Base-by-base conservation (phyloP, 2,797 vertebrate species). In the Tangara arthus region DNA sequence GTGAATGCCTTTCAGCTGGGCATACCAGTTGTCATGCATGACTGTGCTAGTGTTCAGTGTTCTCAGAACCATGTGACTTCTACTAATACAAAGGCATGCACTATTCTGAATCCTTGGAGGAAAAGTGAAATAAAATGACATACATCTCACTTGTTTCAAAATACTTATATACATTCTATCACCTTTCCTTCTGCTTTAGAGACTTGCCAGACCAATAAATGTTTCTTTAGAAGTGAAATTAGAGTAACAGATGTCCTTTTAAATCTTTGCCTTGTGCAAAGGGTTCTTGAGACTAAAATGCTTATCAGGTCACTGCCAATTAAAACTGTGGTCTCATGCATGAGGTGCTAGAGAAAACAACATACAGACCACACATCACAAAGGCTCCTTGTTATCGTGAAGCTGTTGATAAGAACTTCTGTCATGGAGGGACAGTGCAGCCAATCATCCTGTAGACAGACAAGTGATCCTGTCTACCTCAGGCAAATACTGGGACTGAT, bases 391-490 rank as follows among this genome's bases (percentile, higher is more conserved):
- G 22, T 64, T 65, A 27, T 35, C 10, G 23, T 4, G 1, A 44
- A 65, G 34, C 19, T 80, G 9, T n/a, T 65, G 39, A 17, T 83
- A 28, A 85, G 46, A 75, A 22, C 42, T 75, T 93, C 32, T 28
- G 18, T 28, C 68, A n/a, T 12, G 11, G 30, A 69, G 34, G 42
- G 30, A 77, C 23, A 77, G 11, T 42, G 26, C 6, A 55, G 30
- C 7, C 47, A 39, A 2, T 65, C 13, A 26, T 34, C n/a, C 26
- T 61, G 11, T 13, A 47, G 35, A 20, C 5, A 47, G 32, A 35
- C 3, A 13, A 0, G 2, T 8, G 20, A 61, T 70, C 8, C 8
- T 52, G 6, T 52, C 42, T 68, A 11, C 24, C 41, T 41, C 3
- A 5, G 52, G 39, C 32, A 72, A 57, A 72, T 68, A 9, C 37